These are phyloP conservation scores for Mactra quadrangularis DNA, from an alignment of 1,140 invertebrate genomes.

Conservation along the genomic window DNA sequence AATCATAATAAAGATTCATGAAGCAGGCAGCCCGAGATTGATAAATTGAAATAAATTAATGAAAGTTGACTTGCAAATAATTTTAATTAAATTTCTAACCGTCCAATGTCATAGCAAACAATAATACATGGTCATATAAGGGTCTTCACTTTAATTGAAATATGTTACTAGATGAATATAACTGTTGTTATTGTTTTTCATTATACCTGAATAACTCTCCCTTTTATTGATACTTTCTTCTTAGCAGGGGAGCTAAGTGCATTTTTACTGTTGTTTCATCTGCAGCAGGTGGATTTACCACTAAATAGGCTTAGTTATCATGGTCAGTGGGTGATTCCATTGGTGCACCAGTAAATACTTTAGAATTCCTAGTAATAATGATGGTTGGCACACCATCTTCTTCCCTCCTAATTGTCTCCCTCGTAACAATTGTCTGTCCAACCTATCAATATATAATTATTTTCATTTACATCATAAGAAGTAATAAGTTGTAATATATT, in stretches of 20 bases:
- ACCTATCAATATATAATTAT: no score
- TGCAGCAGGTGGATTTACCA: background rate
- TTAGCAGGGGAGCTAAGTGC: background rate
- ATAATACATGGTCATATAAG: no score
- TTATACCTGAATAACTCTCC: background rate
- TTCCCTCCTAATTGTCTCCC: background rate
- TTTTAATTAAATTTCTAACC: no score
- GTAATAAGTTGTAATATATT: no score
- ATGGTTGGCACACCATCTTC: background rate
- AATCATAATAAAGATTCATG: no score
- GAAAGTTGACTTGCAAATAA: no score
- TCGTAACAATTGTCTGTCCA: background rate
- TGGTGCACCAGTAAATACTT: background rate
- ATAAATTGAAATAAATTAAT: no score
- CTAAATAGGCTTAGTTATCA: background rate
- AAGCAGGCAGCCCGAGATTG: no score
- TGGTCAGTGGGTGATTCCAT: background rate
- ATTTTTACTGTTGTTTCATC: background rate
- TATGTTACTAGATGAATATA: no score
- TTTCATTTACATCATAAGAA: no score
- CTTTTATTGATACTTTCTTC: background rate
- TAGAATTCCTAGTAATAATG: background rate
- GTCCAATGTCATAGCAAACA: no score
- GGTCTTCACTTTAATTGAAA: no score
- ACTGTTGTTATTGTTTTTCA: background rate